These are phyloP conservation scores for Neomonachus schauinslandi DNA, from an alignment of 2,113 vertebrate species.

Conservation along the genomic window DNA sequence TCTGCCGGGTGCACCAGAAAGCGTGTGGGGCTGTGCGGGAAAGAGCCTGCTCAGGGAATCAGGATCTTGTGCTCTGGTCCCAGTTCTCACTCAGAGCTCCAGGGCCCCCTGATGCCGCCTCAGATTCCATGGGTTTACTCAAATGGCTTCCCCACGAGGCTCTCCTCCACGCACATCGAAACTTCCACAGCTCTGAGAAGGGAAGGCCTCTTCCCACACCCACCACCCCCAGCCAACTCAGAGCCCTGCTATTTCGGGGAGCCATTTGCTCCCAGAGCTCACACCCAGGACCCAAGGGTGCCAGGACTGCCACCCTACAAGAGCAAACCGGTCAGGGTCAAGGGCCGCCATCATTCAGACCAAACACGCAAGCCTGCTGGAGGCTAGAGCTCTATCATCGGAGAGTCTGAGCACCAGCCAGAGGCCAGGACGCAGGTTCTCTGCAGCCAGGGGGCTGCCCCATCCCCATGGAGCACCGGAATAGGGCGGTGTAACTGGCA, in stretches of 20 bases:
- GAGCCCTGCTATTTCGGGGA: not conserved
- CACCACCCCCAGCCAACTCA: not conserved
- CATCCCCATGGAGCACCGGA: not conserved
- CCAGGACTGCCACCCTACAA: not conserved
- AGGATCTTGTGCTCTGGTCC: accelerated
- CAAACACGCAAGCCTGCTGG: accelerated
- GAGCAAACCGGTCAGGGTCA: accelerated
- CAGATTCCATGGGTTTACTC: accelerated
- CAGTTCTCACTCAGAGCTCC: accelerated
- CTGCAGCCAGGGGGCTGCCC: accelerated
- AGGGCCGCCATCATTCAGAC: accelerated
- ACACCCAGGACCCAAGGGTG: accelerated
- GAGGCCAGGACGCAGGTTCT: not conserved
- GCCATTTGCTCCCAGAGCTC: not conserved
- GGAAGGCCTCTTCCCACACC: too few relatives aligned
- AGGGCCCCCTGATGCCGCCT: accelerated
- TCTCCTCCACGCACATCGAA: accelerated
- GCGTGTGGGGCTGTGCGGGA: accelerated
- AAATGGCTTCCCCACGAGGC: accelerated
- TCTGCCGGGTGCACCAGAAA: not conserved
- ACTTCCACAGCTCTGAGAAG: not conserved
- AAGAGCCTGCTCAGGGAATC: accelerated
- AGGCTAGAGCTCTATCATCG: not conserved
- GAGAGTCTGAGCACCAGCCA: accelerated
- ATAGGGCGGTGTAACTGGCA: not conserved